Base-by-base conservation (phyloP, 2,888 invertebrate genomes). In the Congeria kusceri region DNA sequence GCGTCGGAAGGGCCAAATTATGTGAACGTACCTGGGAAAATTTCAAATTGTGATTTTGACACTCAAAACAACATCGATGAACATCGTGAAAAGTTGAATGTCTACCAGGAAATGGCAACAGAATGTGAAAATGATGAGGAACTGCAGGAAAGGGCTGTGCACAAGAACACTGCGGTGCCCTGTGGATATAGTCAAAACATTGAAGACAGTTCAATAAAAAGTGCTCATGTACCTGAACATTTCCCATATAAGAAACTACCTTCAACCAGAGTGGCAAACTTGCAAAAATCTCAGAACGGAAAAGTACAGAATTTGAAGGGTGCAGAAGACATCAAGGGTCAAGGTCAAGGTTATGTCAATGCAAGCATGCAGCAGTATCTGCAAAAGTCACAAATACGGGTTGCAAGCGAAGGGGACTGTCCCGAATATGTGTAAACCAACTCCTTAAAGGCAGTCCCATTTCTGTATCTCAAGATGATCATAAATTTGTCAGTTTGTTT, bases 351-450 rank as follows among this genome's bases (percentile, higher is more conserved):
- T 15, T 11, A 39, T 39, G 39, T 39, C 39, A 39, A 39, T 39
- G 9, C 39, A 39, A 39, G 39, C 15, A 39, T 39, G 39, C 9
- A 13, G 13, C 39, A 39, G 39, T 39, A 39, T 15, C 39, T 39
- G 15, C 39, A 39, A 39, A 39, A 39, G 39, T 39, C 39, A 28
- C 63, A 62, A 20, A 63, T 63, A 23, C 0, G 67, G 32, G 67
- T 67, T 62, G 66, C 74, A 9, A 74, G 59, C 44, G 74, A 74
- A 63, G 67, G 66, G 13, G 47, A 73, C 13, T 66, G 74, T 57
- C 64, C 56, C 18, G 71, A 72, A 49, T 74, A 74, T 74, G 74
- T 74, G 27, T 74, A 47, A 66, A 57, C 11, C n/a, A n/a, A n/a
- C n/a, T n/a, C n/a, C n/a, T n/a, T n/a, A n/a, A n/a, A n/a, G n/a